Base-by-base conservation (phyloP, 2,797 vertebrate species). In the Echeneis naucrates region DNA sequence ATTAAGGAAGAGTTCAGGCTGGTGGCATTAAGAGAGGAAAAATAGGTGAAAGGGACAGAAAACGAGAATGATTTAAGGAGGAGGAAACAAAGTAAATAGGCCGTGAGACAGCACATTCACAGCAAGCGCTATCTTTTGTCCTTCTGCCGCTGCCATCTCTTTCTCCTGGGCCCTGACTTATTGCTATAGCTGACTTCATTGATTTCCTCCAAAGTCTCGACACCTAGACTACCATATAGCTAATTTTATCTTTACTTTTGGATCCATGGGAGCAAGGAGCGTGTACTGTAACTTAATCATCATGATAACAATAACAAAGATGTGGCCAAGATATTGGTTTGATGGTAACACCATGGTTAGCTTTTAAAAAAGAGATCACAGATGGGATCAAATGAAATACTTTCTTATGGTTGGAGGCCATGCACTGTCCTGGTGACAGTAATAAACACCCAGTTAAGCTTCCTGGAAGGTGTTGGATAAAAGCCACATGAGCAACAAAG, bases 161-260 rank as follows among this genome's bases (percentile, higher is more conserved):
- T 19, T 69, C 65, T 45, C 8, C 26, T 33, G 19, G 42, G 51
- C 30, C 8, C 17, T 27, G n/a, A 65, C 58, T 71, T 53, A 60
- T 30, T 60, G 45, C 48, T 40, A 37, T 13, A 59, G 63, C 55
- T 74, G n/a, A 52, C 59, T 69, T 57, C 50, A 82, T 52, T 66
- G 60, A 80, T 75, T 84, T 78, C 19, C 23, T 40, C 35, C 55
- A 3, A 33, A 21, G 32, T 44, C 26, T 17, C 19, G 23, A 33
- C 24, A 27, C 56, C 38, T 9, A 24, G 1, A 58, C 38, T 2
- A 27, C 23, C 38, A 16, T 27, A 27, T 17, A 58, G 37, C 16
- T 42, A 23, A 42, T 26, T 42, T 58, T 7, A 27, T 8, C 2
- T 6, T 26, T 27, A 17, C 16, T 4, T 11, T 24, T 5, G 2